Evolutionary conservation across 2,888 invertebrate species (phyloP).

Genomic region (Acanthococcus lagerstroemiae): DNA sequence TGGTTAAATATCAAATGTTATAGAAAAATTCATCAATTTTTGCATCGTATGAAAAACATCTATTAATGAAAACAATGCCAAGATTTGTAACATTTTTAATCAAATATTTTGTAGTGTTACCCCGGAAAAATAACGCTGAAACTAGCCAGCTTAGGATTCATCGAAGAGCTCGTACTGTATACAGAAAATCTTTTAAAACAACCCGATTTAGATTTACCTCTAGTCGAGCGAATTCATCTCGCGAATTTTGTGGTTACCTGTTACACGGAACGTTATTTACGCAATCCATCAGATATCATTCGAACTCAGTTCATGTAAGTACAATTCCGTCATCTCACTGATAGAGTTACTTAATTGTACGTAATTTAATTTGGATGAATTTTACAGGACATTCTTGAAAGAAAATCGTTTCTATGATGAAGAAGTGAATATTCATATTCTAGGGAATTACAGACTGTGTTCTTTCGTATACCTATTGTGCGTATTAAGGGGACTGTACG

Average conservation of each 20-base stretch:
- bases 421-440: slow-evolving; percentile 51
- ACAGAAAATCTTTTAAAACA: slow-evolving; percentile 43
- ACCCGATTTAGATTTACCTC: slow-evolving; percentile 42
- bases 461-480: slow-evolving; percentile 50
- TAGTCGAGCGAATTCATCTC: slow-evolving; percentile 53
- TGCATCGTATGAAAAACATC: no score
- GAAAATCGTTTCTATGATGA: slow-evolving; percentile 56
- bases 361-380: slow-evolving; percentile 12
- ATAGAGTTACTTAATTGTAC: background rate
- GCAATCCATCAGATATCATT: slow-evolving; percentile 33
- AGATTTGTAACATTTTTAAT: background rate
- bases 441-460: slow-evolving; percentile 54
- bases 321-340: background rate
- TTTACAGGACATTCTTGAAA: slow-evolving; percentile 38
- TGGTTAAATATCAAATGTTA: no score
- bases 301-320: slow-evolving; percentile 31
- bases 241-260: slow-evolving; percentile 57
- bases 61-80: background rate
- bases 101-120: slow-evolving; percentile 43
- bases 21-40: no score
- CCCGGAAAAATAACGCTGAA: slow-evolving; percentile 52
- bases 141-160: slow-evolving; percentile 53
- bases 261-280: slow-evolving; percentile 50
- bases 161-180: slow-evolving; percentile 51
- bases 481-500: slow-evolving; percentile 47